Base-by-base conservation (phyloP, 2,888 invertebrate species). In the Drosophila conformis region DNA sequence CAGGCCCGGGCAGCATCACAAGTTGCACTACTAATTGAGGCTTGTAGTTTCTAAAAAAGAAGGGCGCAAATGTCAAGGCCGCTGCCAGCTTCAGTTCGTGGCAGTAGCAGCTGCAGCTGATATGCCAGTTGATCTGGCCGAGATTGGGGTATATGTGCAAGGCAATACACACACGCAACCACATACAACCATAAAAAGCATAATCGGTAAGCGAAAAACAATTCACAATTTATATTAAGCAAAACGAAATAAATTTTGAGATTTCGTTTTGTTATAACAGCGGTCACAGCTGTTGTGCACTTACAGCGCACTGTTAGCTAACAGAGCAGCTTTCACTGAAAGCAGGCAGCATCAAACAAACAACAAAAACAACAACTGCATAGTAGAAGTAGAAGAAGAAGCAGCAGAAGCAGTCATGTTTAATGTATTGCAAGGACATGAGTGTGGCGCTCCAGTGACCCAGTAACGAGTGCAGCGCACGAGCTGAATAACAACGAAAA, bases 391-490 rank as follows among this genome's bases (percentile, higher is more conserved):
- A 71, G 33, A 69, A 35, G 76, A 69, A 62, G 52, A 68, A 56
- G 67, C 81, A 87, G 77, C 59, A 77, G 56, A 40, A 83, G 82
- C 76, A 81, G 76, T 71, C 78, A 89, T 84, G 89, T 87, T 84
- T 84, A 84, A 84, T 85, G 83, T 81, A 91, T 83, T 84, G 91
- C 91, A 91, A 91, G 91, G 91, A 92, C 92, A 92, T 91, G 84
- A 90, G 90, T 91, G 82, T 90, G 91, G 91, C 91, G 87, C 91
- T 91, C 92, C 87, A 92, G 91, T 92, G 92, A 92, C 92, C 92
- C 90, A 92, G 90, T 92, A 91, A 92, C 89, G 82, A 87, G 84
- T 85, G 78, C 85, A 78, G 70, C 82, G 76, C 87, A 83, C 90
- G 89, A 90, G 83, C 89, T 76, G 65, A 75, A 73, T 69, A 82